Base-by-base conservation (phyloP, 2,797 vertebrate species). In the Falco rusticolus region DNA sequence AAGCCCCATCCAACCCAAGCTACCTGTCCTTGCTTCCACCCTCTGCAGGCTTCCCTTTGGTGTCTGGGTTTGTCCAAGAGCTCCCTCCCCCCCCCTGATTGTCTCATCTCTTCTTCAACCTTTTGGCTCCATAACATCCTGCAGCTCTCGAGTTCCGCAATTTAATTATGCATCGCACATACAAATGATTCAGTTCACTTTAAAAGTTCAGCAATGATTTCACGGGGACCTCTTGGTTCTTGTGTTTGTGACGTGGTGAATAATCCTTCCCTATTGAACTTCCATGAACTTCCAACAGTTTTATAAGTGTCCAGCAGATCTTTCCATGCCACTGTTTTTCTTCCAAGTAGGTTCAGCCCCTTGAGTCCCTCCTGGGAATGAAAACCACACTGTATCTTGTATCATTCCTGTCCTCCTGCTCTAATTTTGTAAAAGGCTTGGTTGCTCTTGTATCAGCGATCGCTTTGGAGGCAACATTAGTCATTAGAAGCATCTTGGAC, bases 381-480 rank as follows among this genome's bases (percentile, higher is more conserved):
- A 39, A 72, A 72, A 18, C 14, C 20, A 33, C 41, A 9, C 13
- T 3, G 0, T 15, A 28, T 47, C 51, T 82, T n/a, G 0, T 17
- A 26, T 41, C 16, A 3, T 25, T 26, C 57, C 31, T 20, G 15
- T 41, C 71, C 54, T 20, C 22, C 26, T 41, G 11, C 33, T 54
- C 33, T 37, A 26, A 25, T 78, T 72, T n/a, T 31, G 43, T 37
- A 39, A 68, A 66, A 50, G 56, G 10, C 6, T 5, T 17, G 8
- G 8, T 39, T 51, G 37, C 15, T 54, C n/a, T 26, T 26, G 11
- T 75, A 25, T 39, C 69, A 39, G 34, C 6, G 4, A 11, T 61
- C 4, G 0, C 43, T 74, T 74, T 43, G 43, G 39, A 63, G 45
- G 60, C 54, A 51, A 22, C 19, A 8, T 53, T 18, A 59, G n/a